Evolutionary conservation across 2,113 vertebrate species (phyloP).

Genomic region (Rallus limicola): DNA sequence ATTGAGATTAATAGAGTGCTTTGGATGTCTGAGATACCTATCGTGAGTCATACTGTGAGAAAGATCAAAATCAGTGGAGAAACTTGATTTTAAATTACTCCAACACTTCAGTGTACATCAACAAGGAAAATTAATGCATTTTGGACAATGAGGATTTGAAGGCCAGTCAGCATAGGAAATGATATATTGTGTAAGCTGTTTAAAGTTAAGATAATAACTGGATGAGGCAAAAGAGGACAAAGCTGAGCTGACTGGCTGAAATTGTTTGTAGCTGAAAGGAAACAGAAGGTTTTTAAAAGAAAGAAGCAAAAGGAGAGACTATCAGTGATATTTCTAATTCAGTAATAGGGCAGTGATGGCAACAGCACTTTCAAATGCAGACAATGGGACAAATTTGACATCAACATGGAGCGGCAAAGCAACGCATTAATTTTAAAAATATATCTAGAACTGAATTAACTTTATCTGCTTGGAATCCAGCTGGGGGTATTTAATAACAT

Average conservation of each 20-base stretch:
- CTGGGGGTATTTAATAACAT: neutral
- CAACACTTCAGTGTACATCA: neutral
- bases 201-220: neutral
- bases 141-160: neutral
- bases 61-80: slow-evolving; percentile 1
- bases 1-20: neutral
- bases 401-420: neutral
- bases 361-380: neutral
- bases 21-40: neutral
- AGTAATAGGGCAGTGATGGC: neutral
- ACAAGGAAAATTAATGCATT: neutral
- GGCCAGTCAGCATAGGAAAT: neutral
- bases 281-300: neutral
- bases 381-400: neutral
- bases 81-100: neutral
- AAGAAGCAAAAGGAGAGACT: neutral
- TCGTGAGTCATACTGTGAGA: neutral
- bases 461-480: slow-evolving; percentile 12
- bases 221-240: neutral
- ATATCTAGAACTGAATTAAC: neutral
- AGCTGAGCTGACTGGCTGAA: neutral
- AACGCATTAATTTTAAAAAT: neutral
- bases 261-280: slow-evolving; percentile 10
- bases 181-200: neutral
- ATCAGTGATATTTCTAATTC: neutral